Evolutionary conservation across 2,113 vertebrate genomes (phyloP).

Genomic region (Cygnus atratus): DNA sequence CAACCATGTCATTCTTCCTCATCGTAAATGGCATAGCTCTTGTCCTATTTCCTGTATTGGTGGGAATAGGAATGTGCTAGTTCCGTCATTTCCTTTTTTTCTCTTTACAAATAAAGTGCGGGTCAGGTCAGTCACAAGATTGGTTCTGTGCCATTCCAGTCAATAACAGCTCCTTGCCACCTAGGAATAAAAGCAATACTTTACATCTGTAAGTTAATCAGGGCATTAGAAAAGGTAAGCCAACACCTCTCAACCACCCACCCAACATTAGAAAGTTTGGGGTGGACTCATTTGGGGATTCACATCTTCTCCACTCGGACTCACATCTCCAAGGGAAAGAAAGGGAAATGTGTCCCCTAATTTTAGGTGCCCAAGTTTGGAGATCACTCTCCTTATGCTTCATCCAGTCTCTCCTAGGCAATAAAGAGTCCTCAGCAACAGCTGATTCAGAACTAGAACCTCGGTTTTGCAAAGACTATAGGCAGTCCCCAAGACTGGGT

Average conservation of each 20-base stretch:
- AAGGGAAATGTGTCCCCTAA: neutral
- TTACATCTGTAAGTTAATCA: neutral
- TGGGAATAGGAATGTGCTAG: conserved; percentile 31
- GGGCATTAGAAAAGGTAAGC: neutral
- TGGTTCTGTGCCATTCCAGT: conserved; percentile 93
- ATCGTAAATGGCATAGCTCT: neutral
- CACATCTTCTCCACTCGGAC: neutral
- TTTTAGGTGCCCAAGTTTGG: neutral
- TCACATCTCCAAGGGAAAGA: neutral
- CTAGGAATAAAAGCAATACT: conserved; percentile 60
- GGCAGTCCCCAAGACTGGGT: neutral
- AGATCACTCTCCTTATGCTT: neutral
- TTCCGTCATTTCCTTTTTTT: conserved; percentile 26
- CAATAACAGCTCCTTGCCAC: conserved; percentile 87
- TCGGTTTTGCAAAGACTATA: neutral
- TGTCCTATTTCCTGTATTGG: conserved; percentile 1
- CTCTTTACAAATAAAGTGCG: neutral
- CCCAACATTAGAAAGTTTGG: neutral
- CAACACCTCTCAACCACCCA: neutral
- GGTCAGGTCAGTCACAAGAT: conserved; percentile 83
- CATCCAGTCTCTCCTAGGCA: neutral
- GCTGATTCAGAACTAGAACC: neutral
- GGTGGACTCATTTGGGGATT: neutral
- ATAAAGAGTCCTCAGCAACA: neutral
- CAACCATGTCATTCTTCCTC: neutral